phyloP scores from a whole-genome alignment of 2,888 invertebrate genomes.

The Trachelus troglodyta region DNA sequence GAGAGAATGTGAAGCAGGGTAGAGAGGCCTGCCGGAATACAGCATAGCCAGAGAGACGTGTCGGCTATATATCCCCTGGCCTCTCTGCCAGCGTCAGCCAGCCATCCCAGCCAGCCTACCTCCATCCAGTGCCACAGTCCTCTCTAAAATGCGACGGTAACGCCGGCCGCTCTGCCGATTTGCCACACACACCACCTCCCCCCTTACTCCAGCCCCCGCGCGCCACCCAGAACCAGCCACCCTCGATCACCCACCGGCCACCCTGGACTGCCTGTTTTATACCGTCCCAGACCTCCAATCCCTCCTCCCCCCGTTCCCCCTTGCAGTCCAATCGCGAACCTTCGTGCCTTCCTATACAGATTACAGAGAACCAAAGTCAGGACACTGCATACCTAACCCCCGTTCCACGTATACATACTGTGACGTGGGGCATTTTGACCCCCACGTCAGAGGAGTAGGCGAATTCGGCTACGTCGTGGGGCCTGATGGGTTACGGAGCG shows the following conservation, averaged over 20 bases:
- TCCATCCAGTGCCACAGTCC: conserved; percentile 55
- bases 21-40: conserved; percentile 40
- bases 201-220: conserved; percentile 22
- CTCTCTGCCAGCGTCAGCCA: conserved; percentile 12
- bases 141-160: conserved; percentile 61
- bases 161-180: conserved; percentile 37
- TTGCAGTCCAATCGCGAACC: conserved; percentile 56
- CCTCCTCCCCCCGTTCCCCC: conserved; percentile 28
- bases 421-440: background rate
- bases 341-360: conserved; percentile 49
- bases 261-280: conserved; percentile 17
- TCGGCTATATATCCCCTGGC: conserved; percentile 47
- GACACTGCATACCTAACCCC: conserved; percentile 38
- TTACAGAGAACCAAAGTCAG: conserved; percentile 41
- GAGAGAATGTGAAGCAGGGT: conserved; percentile 31
- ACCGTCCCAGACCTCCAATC: conserved; percentile 20
- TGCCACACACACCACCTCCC: conserved; percentile 25
- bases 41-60: conserved; percentile 57
- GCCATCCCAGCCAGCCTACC: conserved; percentile 44
- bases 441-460: too few species aligned
- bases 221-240: conserved; percentile 26
- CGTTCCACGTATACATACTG: background rate
- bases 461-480: too few species aligned
- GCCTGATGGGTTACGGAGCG: too few species aligned
- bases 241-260: conserved; percentile 27